A percentile compares a stretch with the other conserved stretches of the same genome.
Conservation (phyloP, 2,113 vertebrate species). For the Leiothrix lutea region DNA sequence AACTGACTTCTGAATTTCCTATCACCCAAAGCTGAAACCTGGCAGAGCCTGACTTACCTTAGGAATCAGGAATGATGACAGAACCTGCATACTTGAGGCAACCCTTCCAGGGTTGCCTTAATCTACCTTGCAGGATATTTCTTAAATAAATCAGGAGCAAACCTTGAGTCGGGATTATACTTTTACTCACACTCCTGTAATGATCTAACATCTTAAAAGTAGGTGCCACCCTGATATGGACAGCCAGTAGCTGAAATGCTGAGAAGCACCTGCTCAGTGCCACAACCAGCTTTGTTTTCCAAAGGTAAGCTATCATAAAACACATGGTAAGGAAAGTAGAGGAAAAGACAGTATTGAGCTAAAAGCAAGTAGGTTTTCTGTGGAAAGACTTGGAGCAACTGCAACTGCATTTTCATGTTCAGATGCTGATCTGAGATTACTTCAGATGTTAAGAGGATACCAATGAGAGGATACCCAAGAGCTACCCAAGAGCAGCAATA, state of each 20-base stretch:
- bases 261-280: neutral
- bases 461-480: neutral
- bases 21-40: neutral
- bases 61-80: neutral
- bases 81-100: neutral
- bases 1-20: neutral
- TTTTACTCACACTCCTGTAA: neutral
- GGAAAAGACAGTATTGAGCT: neutral
- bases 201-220: neutral
- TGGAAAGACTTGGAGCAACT: neutral
- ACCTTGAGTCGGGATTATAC: neutral
- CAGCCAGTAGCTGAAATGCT: neutral
- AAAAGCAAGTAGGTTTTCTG: neutral
- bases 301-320: neutral
- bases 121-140: neutral
- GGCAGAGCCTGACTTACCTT: neutral
- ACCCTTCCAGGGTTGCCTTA: neutral
- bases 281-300: neutral
- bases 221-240: neutral
- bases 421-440: neutral
- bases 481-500: neutral
- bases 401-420: neutral
- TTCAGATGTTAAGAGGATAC: neutral
- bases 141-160: neutral
- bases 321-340: rapidly evolving